A percentile compares a stretch with the other conserved stretches of the same genome.
These are phyloP conservation scores for Xenotilapia caudafasciata DNA, from an alignment of 2,113 vertebrate genomes.

Conservation along the genomic window DNA sequence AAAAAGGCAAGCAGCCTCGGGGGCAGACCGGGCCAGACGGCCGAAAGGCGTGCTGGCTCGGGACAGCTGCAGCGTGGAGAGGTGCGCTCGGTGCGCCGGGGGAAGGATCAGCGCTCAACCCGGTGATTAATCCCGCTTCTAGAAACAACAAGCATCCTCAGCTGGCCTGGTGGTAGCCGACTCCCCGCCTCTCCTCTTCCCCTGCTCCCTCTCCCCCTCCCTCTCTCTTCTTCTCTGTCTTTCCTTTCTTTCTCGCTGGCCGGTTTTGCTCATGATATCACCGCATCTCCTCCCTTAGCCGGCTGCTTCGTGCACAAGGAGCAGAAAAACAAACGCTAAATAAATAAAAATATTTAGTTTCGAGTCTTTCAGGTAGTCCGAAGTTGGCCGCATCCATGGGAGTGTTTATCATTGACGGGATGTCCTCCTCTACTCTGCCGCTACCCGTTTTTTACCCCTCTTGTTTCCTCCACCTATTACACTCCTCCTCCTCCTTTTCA, in stretches of 20 bases:
- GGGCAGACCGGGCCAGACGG: neutral
- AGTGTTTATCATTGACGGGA: neutral
- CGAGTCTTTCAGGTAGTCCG: neutral
- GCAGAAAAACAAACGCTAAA: neutral
- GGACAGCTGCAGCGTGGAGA: slow-evolving; percentile 2
- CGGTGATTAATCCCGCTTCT: slow-evolving; percentile 14
- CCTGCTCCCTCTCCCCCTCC: neutral
- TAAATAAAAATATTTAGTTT: neutral
- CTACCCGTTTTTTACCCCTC: neutral
- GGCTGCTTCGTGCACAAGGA: neutral
- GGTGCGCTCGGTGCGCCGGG: neutral
- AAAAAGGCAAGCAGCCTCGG: neutral
- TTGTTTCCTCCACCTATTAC: neutral
- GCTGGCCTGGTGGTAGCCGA: slow-evolving; percentile 27
- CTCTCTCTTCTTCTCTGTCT: neutral
- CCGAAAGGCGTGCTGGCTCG: neutral
- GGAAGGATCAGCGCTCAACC: slow-evolving; percentile 4
- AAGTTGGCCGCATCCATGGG: neutral
- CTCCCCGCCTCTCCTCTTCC: slow-evolving; percentile 27
- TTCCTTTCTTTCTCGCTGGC: neutral
- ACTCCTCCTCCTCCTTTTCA: slow-evolving; percentile 9
- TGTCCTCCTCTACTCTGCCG: neutral
- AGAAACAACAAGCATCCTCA: slow-evolving; percentile 64
- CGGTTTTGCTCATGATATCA: neutral
- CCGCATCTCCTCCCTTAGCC: neutral